Conservation (phyloP, 2,113 vertebrate species). For the Syngnathus scovelli region DNA sequence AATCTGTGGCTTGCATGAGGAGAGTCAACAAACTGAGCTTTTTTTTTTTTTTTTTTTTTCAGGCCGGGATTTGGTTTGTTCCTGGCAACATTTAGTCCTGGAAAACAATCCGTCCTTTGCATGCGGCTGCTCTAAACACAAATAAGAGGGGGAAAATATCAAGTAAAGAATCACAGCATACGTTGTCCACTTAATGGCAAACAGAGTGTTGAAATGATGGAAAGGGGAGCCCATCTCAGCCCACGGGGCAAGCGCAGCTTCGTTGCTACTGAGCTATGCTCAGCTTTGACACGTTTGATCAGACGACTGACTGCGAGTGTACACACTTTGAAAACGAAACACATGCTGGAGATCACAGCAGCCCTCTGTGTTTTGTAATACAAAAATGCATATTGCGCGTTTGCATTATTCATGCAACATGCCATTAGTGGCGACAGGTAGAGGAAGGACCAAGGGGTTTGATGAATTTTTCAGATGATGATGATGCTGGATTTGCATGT, state of each 20-base stretch:
- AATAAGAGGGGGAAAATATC: too few species aligned
- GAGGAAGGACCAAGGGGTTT: conserved; percentile 28
- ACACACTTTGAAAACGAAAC: conserved; percentile 50
- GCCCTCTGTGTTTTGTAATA: conserved; percentile 39
- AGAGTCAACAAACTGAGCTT: background rate
- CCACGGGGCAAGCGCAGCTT: conserved; percentile 23
- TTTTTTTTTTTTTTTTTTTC: background rate
- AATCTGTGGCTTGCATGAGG: conserved; percentile 8
- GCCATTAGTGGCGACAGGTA: conserved; percentile 48
- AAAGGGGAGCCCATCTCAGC: conserved; percentile 35
- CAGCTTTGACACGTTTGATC: conserved; percentile 56
- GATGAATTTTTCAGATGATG: conserved; percentile 58
- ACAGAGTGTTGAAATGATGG: conserved; percentile 59
- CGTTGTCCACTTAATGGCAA: conserved; percentile 50
- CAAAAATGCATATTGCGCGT: conserved; percentile 44
- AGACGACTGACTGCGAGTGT: conserved; percentile 44
- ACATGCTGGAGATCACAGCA: conserved; percentile 28
- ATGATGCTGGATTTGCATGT: conserved; percentile 51
- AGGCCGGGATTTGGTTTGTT: background rate
- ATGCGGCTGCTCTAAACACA: too few species aligned
- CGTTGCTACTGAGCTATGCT: conserved; percentile 33
- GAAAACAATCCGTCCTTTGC: too few species aligned
- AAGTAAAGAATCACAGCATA: conserved; percentile 23
- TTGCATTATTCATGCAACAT: conserved; percentile 58
- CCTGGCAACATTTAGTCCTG: too few species aligned